phyloP scores from a whole-genome alignment of 2,797 vertebrate species.

The Chromobotia macracanthus region DNA sequence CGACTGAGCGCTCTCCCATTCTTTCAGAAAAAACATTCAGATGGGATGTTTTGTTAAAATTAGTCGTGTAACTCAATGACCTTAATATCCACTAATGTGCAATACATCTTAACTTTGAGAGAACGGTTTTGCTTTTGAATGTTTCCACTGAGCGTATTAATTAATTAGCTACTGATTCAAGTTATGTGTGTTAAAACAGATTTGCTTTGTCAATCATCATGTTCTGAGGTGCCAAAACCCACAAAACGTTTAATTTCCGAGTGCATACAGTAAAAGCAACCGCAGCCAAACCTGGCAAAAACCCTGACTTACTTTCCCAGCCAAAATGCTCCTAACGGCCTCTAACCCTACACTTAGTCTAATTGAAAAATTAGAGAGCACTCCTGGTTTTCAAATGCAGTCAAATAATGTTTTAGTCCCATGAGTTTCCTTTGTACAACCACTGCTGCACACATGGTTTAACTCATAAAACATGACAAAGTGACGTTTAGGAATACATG shows the following conservation, averaged over 20 bases:
- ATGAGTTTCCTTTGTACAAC: conserved; percentile 44
- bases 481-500: conserved; percentile 7
- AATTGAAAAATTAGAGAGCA: conserved; percentile 59
- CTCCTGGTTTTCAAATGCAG: conserved; percentile 40
- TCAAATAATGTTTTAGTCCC: conserved; percentile 41
- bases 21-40: conserved; percentile 36
- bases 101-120: conserved; percentile 14
- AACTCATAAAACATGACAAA: conserved; percentile 31
- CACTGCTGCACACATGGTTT: conserved; percentile 45
- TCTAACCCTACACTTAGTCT: conserved; percentile 53
- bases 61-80: conserved; percentile 17
- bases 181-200: conserved; percentile 37
- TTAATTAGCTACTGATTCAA: conserved; percentile 34
- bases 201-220: conserved; percentile 23
- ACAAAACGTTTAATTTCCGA: conserved; percentile 45
- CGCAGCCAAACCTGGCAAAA: conserved; percentile 66
- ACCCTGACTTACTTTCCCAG: conserved; percentile 52
- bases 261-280: conserved; percentile 38
- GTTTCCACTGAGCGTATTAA: conserved; percentile 9
- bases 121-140: background rate
- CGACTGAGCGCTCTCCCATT: conserved; percentile 25
- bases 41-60: conserved; percentile 21
- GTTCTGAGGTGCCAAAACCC: conserved; percentile 42
- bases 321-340: conserved; percentile 33
- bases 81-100: conserved; percentile 22